phyloP scores from a whole-genome alignment of 2,888 invertebrate genomes.

The Phoenoteleia sp. region DNA sequence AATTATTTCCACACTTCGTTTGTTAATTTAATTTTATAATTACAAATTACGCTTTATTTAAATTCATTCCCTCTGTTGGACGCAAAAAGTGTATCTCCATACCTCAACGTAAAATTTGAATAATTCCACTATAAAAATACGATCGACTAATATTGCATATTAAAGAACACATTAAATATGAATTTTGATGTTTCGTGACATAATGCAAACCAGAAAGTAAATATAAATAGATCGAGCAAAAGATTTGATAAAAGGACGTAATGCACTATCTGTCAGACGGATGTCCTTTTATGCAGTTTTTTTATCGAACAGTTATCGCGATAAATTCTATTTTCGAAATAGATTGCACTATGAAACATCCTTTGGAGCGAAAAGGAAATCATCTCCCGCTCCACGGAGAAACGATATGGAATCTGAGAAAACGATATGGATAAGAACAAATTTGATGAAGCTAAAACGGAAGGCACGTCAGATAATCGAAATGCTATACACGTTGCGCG shows the following conservation, averaged over 20 bases:
- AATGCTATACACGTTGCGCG: slow-evolving; percentile 16
- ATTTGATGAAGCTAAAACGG: slow-evolving; percentile 49
- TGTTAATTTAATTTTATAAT: too few relatives aligned
- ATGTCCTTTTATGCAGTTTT: slow-evolving; percentile 59
- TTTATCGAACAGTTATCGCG: slow-evolving; percentile 65
- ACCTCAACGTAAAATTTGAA: too few relatives aligned
- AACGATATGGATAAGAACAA: slow-evolving; percentile 55
- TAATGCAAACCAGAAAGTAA: neutral
- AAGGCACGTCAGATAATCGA: slow-evolving; percentile 40
- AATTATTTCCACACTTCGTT: neutral
- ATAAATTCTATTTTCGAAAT: slow-evolving; percentile 69
- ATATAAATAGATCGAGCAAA: slow-evolving; percentile 41
- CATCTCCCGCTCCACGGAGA: slow-evolving; percentile 55
- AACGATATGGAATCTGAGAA: slow-evolving; percentile 54
- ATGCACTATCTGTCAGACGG: slow-evolving; percentile 54
- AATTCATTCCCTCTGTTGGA: too few relatives aligned
- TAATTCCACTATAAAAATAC: too few relatives aligned
- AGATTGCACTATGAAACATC: slow-evolving; percentile 53
- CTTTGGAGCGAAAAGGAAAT: slow-evolving; percentile 60
- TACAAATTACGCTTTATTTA: too few relatives aligned
- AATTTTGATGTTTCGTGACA: neutral
- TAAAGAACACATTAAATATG: too few relatives aligned
- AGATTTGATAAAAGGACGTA: slow-evolving; percentile 51
- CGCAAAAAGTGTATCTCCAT: too few relatives aligned
- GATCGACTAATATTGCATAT: too few relatives aligned